Conservation (phyloP, 2,113 vertebrate species). For the Meriones unguiculatus region DNA sequence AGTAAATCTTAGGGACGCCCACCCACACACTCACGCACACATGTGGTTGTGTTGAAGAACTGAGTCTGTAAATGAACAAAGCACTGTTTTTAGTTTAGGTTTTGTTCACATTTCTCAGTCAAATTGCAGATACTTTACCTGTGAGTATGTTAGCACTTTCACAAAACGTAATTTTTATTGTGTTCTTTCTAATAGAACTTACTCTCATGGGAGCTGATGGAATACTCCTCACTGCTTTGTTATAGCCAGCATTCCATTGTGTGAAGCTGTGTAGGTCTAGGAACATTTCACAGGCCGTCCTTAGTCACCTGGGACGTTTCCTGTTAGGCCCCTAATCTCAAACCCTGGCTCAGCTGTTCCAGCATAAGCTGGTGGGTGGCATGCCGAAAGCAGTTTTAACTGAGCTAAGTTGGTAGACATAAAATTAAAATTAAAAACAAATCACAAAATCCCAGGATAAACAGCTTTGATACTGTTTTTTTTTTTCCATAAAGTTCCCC, state of each 20-base stretch:
- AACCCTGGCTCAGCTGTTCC: background rate
- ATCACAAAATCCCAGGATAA: constrained; percentile 67
- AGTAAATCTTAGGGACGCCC: background rate
- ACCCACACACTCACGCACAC: background rate
- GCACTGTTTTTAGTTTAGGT: background rate
- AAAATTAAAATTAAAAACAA: constrained; percentile 75
- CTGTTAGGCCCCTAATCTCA: background rate
- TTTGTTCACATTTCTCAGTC: background rate
- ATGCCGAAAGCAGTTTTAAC: constrained; percentile 46
- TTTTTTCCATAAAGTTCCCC: constrained; percentile 45
- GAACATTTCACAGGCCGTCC: background rate
- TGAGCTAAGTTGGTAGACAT: constrained; percentile 62
- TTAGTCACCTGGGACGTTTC: background rate
- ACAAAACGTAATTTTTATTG: background rate
- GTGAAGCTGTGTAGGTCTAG: background rate
- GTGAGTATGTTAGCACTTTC: background rate
- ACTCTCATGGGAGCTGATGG: background rate
- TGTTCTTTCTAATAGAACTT: background rate
- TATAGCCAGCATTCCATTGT: background rate
- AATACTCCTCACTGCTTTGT: background rate
- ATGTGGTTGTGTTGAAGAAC: background rate
- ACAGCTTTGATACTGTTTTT: constrained; percentile 38
- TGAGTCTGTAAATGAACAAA: background rate
- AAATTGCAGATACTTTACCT: background rate
- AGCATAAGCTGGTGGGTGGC: background rate